Conservation (phyloP, 2,113 vertebrate genomes). For the Mormyrus iriodes region DNA sequence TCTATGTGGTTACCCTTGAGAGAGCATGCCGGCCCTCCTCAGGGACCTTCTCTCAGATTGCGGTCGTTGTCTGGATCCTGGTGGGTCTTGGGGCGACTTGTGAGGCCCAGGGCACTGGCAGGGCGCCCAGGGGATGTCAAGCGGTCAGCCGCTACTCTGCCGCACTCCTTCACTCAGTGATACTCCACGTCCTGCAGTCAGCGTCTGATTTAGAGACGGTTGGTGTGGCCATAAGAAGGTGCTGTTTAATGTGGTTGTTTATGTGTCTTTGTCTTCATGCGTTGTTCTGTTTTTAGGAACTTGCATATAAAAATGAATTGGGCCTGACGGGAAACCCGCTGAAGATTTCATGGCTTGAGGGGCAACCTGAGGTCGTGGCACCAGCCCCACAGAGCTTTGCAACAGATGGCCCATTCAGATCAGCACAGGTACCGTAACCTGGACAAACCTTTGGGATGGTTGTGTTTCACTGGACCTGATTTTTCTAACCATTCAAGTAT, state of each 20-base stretch:
- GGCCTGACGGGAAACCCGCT: conserved; percentile 79
- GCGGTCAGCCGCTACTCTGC: not conserved
- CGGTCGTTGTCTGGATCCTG: conserved; percentile 22
- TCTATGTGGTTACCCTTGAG: conserved; percentile 42
- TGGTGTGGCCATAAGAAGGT: not conserved
- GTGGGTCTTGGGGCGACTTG: conserved; percentile 17
- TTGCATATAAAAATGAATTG: conserved; percentile 82
- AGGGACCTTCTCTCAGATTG: conserved; percentile 23
- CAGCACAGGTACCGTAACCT: conserved; percentile 64
- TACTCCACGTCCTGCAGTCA: not conserved
- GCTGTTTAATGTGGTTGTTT: not conserved
- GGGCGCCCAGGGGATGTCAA: conserved; percentile 25
- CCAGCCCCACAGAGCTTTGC: conserved; percentile 29
- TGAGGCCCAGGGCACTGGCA: conserved; percentile 21
- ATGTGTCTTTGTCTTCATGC: not conserved
- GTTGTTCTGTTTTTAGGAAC: conserved; percentile 62
- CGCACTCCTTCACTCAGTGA: not conserved
- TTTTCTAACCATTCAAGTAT: not conserved
- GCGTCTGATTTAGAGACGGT: not conserved
- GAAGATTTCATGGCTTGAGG: conserved; percentile 88
- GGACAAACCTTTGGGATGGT: not conserved
- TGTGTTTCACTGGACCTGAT: not conserved
- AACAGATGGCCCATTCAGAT: conserved; percentile 34
- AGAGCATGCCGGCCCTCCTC: conserved; percentile 40
- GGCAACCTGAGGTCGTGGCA: conserved; percentile 56